Evolutionary conservation across 2,113 vertebrate species (phyloP), one percentile per base, ranked within the genome.

Genomic region (Tauraco erythrolophus): DNA sequence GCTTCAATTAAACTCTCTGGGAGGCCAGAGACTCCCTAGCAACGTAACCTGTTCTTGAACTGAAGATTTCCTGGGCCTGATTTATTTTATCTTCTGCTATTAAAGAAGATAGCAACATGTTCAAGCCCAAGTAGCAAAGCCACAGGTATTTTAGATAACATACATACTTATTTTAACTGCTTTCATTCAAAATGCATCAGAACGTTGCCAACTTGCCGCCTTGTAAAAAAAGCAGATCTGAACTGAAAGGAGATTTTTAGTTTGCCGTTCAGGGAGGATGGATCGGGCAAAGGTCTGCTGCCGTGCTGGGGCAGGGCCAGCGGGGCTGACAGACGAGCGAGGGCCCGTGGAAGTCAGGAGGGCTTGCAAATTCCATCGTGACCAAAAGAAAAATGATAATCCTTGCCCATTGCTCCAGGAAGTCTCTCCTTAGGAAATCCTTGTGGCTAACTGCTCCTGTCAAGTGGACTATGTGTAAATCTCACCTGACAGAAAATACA

Each of bases 401-500:
- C 92, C 33, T 79, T 53, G 58, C 53, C 70, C 50, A 41, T 31
- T 30, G 72, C 80, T 87, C 28, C 61, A 91, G 84, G 89, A 97
- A 97, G 77, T 72, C 84, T 94, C 86, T 96, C 65, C 91, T 94
- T 78, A 95, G 91, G 86, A 94, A 96, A 97, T 94, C 92, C 92
- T 92, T 94, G 95, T 68, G 85, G 88, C 90, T 95, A 95, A 96
- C 94, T 87, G 91, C 84, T 96, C 80, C 92, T 95, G 92, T 94
- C 97, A 97, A 93, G 83, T 21, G 60, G 79, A 78, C 91, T 93
- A 84, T 57, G 94, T 89, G 91, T 92, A 97, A 97, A 97, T 97
- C 91, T 97, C 88, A 91, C 83, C 92, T 97, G 96, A 89, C 95
- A 94, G 85, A 92, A 95, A 87, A 97, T 82, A 95, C 30, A 97